Percentiles rank a stretch among this genome's conserved stretches.
Evolutionary conservation across 2,797 vertebrate species (phyloP).

Genomic region (Parambassis ranga): DNA sequence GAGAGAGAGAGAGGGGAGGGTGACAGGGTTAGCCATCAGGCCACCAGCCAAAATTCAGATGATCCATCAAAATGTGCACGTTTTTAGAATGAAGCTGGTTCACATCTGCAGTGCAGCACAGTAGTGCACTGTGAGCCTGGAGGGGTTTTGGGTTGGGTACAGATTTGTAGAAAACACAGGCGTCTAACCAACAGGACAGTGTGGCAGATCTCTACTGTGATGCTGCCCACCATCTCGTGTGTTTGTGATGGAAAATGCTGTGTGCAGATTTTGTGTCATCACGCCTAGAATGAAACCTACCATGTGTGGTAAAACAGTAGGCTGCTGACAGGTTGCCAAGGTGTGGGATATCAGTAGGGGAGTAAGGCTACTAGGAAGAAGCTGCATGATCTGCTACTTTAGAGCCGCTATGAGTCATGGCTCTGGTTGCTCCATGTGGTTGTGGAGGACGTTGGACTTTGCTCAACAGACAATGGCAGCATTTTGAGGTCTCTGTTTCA

Average conservation of each 20-base stretch:
- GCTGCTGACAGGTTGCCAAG: constrained; percentile 63
- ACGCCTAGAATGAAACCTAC: constrained; percentile 58
- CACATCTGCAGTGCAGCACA: constrained; percentile 68
- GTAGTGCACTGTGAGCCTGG: constrained; percentile 8
- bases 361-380: constrained; percentile 62
- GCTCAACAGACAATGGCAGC: constrained; percentile 38
- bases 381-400: constrained; percentile 49
- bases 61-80: constrained; percentile 20
- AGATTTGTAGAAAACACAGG: constrained; percentile 17
- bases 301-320: constrained; percentile 68
- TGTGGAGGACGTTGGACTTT: constrained; percentile 52
- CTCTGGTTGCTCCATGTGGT: constrained; percentile 55
- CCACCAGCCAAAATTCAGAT: constrained; percentile 46
- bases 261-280: constrained; percentile 64
- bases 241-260: constrained; percentile 61
- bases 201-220: constrained; percentile 43
- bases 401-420: constrained; percentile 62
- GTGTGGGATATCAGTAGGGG: constrained; percentile 66
- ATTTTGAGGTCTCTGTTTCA: constrained; percentile 20
- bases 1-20: neutral
- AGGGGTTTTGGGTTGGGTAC: neutral
- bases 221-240: constrained; percentile 55
- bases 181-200: constrained; percentile 24
- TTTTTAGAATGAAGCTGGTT: constrained; percentile 26
- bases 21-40: constrained; percentile 15